These are phyloP conservation scores for Eumerus sabulonum DNA, from an alignment of 2,888 invertebrate genomes.

Conservation along the genomic window DNA sequence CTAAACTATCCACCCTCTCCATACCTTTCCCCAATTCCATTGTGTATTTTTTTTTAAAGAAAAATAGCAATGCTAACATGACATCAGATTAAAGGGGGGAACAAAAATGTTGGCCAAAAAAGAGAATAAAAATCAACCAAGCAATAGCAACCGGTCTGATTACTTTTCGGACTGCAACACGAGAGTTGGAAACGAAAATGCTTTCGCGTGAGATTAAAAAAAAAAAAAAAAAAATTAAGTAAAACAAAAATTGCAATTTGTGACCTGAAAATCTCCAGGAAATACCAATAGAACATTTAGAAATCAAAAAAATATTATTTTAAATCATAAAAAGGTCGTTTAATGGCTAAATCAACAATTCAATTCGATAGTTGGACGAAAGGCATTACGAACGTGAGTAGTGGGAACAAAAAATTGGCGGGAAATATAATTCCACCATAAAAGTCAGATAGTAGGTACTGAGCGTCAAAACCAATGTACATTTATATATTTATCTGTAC, in stretches of 20 bases:
- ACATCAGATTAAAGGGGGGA: constrained; percentile 30
- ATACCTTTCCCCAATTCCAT: background rate
- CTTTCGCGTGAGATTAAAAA: background rate
- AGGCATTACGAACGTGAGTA: no score
- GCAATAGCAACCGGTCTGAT: constrained; percentile 70
- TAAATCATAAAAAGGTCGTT: no score
- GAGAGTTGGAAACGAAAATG: constrained; percentile 11
- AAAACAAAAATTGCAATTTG: no score
- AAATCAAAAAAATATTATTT: no score
- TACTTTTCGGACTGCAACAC: constrained; percentile 29
- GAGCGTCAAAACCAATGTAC: background rate
- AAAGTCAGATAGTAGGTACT: constrained; percentile 54
- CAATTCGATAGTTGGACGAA: no score
- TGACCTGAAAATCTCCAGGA: no score
- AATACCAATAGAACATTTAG: no score
- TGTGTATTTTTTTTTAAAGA: no score
- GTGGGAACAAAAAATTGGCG: constrained; percentile 56
- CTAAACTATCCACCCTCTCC: background rate
- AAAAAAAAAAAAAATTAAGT: no score
- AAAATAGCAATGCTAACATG: constrained; percentile 38
- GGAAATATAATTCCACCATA: constrained; percentile 62
- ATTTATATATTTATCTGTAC: background rate
- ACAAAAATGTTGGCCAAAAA: constrained; percentile 59
- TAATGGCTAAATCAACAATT: no score
- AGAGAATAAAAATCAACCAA: constrained; percentile 38